phyloP scores from a whole-genome alignment of 23 tunicate genomes.

The Corella eumyota region DNA sequence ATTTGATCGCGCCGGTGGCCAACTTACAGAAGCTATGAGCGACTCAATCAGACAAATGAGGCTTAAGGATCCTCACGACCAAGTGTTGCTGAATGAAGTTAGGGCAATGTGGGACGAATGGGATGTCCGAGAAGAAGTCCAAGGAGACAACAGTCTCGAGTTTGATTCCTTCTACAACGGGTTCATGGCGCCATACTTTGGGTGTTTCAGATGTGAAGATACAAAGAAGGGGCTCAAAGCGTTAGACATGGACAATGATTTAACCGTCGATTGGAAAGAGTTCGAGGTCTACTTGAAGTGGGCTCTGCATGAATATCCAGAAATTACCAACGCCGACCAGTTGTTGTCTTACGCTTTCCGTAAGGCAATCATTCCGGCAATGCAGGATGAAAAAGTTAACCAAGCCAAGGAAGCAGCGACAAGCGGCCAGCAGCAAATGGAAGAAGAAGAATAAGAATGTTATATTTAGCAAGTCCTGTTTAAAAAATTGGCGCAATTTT shows the following conservation, averaged over 20 bases:
- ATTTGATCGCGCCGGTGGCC: conserved; percentile 21
- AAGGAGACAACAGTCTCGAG: conserved; percentile 13
- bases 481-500: no score
- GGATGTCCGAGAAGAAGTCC: conserved; percentile 8
- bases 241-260: conserved; percentile 16
- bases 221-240: conserved; percentile 20
- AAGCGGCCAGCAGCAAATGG: no score
- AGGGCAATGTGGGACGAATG: conserved; percentile 24
- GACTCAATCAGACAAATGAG: conserved; percentile 9
- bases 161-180: conserved; percentile 30
- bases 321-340: conserved; percentile 4
- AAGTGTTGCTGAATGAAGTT: conserved; percentile 2
- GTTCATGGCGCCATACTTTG: conserved; percentile 27
- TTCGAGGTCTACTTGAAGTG: conserved; percentile 15
- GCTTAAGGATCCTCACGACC: conserved; percentile 1
- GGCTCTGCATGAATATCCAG: conserved; percentile 18
- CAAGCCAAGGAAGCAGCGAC: not conserved
- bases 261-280: conserved; percentile 14
- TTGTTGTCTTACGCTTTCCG: conserved; percentile 11
- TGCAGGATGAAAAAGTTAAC: conserved; percentile 18
- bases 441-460: no score
- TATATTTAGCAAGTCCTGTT: no score
- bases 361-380: conserved; percentile 17
- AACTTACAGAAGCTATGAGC: conserved; percentile 7
- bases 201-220: conserved; percentile 20